Conservation (phyloP, 1,140 invertebrate species). For the Maconellicoccus hirsutus region DNA sequence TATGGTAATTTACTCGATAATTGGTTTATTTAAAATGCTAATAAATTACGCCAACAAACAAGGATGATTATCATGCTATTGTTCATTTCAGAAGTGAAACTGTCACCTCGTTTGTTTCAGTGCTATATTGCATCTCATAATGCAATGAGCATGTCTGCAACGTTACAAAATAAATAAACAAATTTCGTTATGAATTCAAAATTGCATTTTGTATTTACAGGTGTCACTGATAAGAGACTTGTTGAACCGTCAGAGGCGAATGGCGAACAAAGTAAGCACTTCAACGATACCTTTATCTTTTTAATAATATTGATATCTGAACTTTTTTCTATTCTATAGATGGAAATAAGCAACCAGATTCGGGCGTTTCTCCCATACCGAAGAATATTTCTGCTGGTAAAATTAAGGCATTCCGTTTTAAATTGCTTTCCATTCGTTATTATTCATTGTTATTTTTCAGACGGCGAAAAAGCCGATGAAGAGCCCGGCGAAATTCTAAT, state of each 20-base stretch:
- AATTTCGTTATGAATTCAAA: too few species aligned
- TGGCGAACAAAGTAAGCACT: background rate
- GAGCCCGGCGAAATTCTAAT: background rate
- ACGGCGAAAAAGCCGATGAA: background rate
- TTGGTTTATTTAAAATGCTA: background rate
- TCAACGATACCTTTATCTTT: background rate
- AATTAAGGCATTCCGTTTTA: background rate
- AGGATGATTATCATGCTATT: background rate
- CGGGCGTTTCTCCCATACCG: background rate
- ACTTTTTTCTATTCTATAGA: background rate
- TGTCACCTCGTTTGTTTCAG: too few species aligned
- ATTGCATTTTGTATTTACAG: background rate
- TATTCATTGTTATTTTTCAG: background rate
- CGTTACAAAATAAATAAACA: too few species aligned
- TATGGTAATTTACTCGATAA: background rate
- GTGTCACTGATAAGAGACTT: background rate
- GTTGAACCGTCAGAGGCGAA: background rate
- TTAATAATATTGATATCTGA: too few species aligned
- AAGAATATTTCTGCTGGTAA: background rate
- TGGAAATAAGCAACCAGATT: background rate
- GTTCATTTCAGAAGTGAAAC: too few species aligned
- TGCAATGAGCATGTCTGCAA: too few species aligned
- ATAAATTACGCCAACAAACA: background rate
- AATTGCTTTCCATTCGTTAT: background rate
- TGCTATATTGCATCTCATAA: too few species aligned